These are phyloP conservation scores for Pteropus rufus DNA, from an alignment of 2,797 vertebrate genomes.

Conservation along the genomic window DNA sequence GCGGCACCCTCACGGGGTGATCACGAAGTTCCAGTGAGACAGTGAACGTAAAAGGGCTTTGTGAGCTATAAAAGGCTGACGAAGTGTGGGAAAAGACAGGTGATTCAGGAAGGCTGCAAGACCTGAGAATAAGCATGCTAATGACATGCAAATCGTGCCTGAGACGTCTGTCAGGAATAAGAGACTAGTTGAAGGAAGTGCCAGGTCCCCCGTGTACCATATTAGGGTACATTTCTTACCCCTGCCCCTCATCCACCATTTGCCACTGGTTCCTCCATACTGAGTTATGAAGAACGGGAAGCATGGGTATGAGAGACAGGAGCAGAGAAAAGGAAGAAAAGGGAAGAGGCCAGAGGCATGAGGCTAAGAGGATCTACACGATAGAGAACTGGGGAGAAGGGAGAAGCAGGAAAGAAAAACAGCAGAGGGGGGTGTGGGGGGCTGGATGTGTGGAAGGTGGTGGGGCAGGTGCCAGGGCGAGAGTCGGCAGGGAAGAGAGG, in stretches of 20 bases:
- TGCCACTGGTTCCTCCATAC: neutral
- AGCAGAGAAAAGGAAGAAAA: neutral
- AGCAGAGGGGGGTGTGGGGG: accelerated
- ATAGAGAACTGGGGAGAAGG: neutral
- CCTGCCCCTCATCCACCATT: neutral
- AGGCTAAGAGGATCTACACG: neutral
- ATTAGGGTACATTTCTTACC: neutral
- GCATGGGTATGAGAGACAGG: neutral
- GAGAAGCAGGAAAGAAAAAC: neutral
- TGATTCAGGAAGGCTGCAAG: too few relatives aligned
- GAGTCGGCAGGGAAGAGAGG: too few relatives aligned
- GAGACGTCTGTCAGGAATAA: neutral
- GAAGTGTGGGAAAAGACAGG: too few relatives aligned
- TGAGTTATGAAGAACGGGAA: neutral
- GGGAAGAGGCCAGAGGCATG: neutral
- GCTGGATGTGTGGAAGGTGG: accelerated
- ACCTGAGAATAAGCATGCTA: too few relatives aligned
- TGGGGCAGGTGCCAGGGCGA: neutral
- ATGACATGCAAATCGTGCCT: too few relatives aligned
- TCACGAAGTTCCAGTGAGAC: neutral
- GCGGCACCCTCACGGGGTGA: neutral
- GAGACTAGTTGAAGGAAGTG: neutral
- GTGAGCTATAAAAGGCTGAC: neutral
- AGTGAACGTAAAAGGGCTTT: neutral
- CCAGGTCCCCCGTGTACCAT: neutral